Conservation (phyloP, 2,888 invertebrate genomes). For the Cetonia aurata region DNA sequence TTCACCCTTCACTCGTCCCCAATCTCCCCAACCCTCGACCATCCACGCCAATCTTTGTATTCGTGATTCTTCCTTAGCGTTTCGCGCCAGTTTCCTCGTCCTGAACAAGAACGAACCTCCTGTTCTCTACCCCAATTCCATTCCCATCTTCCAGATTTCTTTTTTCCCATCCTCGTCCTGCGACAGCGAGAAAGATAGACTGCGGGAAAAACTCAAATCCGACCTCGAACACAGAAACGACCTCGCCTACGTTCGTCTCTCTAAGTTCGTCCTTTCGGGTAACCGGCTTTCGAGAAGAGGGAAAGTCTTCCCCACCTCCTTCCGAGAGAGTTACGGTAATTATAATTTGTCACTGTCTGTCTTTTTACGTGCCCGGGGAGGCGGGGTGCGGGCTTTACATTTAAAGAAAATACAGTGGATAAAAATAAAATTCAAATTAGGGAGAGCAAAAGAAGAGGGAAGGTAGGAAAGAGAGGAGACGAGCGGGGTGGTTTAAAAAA, state of each 20-base stretch:
- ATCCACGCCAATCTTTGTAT: constrained; percentile 49
- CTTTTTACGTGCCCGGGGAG: constrained; percentile 1
- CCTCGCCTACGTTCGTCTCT: background rate
- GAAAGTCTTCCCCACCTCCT: background rate
- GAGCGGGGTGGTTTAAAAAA: background rate
- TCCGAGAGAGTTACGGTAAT: constrained; percentile 29
- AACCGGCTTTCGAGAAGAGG: too few species aligned
- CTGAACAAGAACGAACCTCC: constrained; percentile 2
- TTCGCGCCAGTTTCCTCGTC: constrained; percentile 2
- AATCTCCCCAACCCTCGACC: constrained; percentile 1
- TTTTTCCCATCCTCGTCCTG: constrained; percentile 19
- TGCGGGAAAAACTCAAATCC: constrained; percentile 26
- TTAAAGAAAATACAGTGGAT: constrained; percentile 38
- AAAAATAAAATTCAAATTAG: constrained; percentile 41
- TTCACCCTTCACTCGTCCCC: constrained; percentile 15
- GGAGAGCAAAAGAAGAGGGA: constrained; percentile 21
- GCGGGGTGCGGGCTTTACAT: constrained; percentile 5
- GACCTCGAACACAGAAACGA: constrained; percentile 16
- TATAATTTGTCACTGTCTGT: constrained; percentile 47
- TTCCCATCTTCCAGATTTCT: constrained; percentile 33
- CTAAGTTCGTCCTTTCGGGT: too few species aligned
- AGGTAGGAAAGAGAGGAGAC: background rate
- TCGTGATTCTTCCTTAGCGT: constrained; percentile 24
- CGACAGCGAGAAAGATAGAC: background rate
- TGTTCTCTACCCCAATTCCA: constrained; percentile 42